Base-by-base conservation (phyloP, 2,888 invertebrate species). In the Sarcophaga variegata region DNA sequence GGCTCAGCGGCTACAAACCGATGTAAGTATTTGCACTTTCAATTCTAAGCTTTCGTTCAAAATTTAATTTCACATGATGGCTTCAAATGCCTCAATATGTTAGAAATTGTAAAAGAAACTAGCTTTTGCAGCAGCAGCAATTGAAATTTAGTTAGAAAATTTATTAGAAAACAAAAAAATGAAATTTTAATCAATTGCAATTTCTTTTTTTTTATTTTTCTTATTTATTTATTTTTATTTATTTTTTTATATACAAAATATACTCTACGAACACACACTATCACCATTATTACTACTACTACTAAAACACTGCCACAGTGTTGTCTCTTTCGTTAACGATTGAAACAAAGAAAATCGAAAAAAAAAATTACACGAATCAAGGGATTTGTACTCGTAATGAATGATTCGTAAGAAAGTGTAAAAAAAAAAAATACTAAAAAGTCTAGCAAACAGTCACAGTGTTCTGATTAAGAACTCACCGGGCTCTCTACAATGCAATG, bases 1-100 rank as follows among this genome's bases (percentile, higher is more conserved):
- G 94, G 97, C 97, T 22, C 96, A 95, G 91, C 94, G 96, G 91
- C 94, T 96, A 89, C 95, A 96, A 90, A 95, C 95, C 90, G 96
- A 96, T 94, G 96, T 96, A 92, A 93, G 94, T 94, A 88, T 62
- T 80, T 86, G 67, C 59, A 78, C 67, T 77, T 77, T 64, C 75
- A 75, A 54, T 54, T 77, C 78, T 8, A 37, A 37, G 37, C 8
- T 37, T 37, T 37, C 37, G 37, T 37, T 37, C 2, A 8, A 37
- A 37, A 37, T 37, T 8, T 37, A 10, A 37, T 37, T 10, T 37
- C 37, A 37, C 8, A 54, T 14, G 49, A 49, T 4, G 14, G 14
- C 4, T 49, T 49, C 1, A 54, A 14, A 5, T 2, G 37, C 8
- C 54, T 2, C 54, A 14, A 17, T 54, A 17, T 54, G 17, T 54